These are phyloP conservation scores for Psephotus haematonotus DNA, from an alignment of 2,113 vertebrate genomes.

Conservation along the genomic window DNA sequence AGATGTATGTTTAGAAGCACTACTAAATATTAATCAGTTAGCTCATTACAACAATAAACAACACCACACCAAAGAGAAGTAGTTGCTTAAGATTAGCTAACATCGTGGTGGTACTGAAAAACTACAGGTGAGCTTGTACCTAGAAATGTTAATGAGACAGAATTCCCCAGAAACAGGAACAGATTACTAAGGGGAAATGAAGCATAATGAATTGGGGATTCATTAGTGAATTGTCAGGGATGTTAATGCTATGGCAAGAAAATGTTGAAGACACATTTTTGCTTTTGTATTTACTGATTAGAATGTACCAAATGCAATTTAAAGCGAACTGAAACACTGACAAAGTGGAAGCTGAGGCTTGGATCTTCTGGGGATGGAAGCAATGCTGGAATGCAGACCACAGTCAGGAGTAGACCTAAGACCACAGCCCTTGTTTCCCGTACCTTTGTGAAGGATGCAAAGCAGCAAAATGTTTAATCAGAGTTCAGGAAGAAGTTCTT, in stretches of 20 bases:
- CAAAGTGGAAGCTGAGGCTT: not conserved
- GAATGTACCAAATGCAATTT: not conserved
- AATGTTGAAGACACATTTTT: not conserved
- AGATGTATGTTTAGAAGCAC: not conserved
- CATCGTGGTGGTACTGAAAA: not conserved
- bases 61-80: not conserved
- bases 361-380: not conserved
- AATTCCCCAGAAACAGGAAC: not conserved
- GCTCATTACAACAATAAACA: not conserved
- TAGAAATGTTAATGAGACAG: not conserved
- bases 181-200: not conserved
- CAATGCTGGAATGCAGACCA: not conserved
- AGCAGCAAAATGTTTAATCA: not conserved
- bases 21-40: not conserved
- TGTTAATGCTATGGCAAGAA: not conserved
- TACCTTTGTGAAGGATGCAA: not conserved
- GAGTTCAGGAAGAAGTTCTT: not conserved
- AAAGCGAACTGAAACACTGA: not conserved
- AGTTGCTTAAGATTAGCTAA: not conserved
- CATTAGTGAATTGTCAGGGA: not conserved
- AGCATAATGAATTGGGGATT: not conserved
- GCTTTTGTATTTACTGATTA: not conserved
- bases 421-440: not conserved
- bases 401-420: not conserved
- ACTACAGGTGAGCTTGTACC: not conserved